Conservation (phyloP, 92 coral and sea anemone species). For the Phenganax stokvisi region DNA sequence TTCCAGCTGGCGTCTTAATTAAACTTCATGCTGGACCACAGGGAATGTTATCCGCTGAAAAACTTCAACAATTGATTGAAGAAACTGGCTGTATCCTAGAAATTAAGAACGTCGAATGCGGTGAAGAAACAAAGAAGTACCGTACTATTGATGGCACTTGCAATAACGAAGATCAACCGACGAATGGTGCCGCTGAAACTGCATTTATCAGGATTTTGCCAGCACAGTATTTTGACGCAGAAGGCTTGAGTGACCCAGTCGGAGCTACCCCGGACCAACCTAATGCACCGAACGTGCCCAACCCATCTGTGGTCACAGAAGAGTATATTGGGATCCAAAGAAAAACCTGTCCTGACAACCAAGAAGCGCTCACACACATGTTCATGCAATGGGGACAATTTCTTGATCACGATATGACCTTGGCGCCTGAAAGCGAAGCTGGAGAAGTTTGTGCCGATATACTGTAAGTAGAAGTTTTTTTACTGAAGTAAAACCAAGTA, state of each 20-base stretch:
- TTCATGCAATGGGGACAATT: slow-evolving; percentile 33
- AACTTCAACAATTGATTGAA: slow-evolving; percentile 9
- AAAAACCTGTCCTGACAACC: background rate
- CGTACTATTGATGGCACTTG: slow-evolving; percentile 38
- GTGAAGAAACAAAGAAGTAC: background rate
- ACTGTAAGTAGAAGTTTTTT: slow-evolving; percentile 5
- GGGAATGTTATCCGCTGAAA: slow-evolving; percentile 14
- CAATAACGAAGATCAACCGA: slow-evolving; percentile 1
- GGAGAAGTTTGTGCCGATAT: slow-evolving; percentile 19
- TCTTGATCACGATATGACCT: slow-evolving; percentile 26
- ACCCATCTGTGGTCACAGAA: background rate
- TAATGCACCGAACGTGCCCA: slow-evolving; percentile 17
- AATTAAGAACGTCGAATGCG: background rate
- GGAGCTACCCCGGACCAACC: slow-evolving; percentile 7
- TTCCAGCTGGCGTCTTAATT: too few relatives aligned
- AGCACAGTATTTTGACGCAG: background rate
- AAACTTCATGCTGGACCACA: slow-evolving; percentile 9
- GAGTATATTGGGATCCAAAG: background rate
- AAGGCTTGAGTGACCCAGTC: slow-evolving; percentile 8
- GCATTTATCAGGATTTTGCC: slow-evolving; percentile 8
- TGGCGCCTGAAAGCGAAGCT: slow-evolving; percentile 19
- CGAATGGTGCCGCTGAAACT: slow-evolving; percentile 34
- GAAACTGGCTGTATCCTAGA: slow-evolving; percentile 19
- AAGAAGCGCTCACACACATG: background rate
- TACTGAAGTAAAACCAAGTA: background rate